phyloP scores from a whole-genome alignment of 2,113 vertebrate species.

The Numida meleagris region DNA sequence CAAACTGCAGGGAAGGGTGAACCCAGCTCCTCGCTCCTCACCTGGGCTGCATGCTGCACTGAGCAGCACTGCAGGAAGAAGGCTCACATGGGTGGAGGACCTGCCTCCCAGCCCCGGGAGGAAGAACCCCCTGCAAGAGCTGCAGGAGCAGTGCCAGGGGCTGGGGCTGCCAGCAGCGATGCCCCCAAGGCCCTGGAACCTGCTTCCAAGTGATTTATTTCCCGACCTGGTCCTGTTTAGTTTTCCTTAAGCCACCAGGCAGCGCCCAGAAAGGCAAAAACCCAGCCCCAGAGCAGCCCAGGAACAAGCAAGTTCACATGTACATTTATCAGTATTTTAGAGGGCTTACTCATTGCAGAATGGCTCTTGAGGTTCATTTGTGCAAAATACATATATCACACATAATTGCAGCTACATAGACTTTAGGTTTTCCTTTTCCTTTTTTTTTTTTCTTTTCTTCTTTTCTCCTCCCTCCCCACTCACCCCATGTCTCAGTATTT shows the following conservation, averaged over 20 bases:
- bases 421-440: neutral
- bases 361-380: neutral
- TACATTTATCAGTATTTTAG: neutral
- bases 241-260: neutral
- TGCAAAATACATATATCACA: neutral
- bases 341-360: neutral
- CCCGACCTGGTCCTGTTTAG: neutral
- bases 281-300: neutral
- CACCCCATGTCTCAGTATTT: neutral
- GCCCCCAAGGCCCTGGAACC: neutral
- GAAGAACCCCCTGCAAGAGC: neutral
- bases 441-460: too few relatives aligned
- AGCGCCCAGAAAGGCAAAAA: neutral
- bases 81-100: neutral
- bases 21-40: neutral
- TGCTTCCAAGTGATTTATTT: neutral
- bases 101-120: neutral
- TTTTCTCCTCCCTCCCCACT: too few relatives aligned
- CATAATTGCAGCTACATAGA: neutral
- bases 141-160: fast-evolving
- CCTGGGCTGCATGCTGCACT: neutral
- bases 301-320: neutral
- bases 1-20: neutral
- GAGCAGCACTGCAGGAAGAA: neutral
- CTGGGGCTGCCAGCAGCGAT: neutral